These are phyloP conservation scores for Mormyrus proboscirostris DNA, from an alignment of 2,797 vertebrate genomes.

Conservation along the genomic window DNA sequence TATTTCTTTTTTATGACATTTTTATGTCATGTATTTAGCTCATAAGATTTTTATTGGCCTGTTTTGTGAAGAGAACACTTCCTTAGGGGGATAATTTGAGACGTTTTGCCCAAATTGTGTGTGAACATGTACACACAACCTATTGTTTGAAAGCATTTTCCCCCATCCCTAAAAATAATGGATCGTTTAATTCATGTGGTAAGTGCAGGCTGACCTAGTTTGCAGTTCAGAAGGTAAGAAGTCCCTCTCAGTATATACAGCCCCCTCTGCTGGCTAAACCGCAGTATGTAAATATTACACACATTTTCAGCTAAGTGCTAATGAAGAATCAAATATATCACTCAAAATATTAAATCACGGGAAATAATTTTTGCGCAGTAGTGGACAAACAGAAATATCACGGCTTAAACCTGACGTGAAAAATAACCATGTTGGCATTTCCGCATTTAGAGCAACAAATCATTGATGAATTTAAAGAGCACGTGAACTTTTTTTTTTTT, in stretches of 20 bases:
- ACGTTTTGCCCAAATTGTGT: conserved; percentile 14
- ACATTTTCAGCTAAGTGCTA: neutral
- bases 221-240: neutral
- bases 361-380: neutral
- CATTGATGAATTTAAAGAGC: neutral
- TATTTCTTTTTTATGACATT: neutral
- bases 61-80: conserved; percentile 11
- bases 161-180: neutral
- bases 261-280: conserved; percentile 23
- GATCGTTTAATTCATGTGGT: conserved; percentile 15
- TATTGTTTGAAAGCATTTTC: neutral
- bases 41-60: neutral
- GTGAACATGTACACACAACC: conserved; percentile 10
- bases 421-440: neutral
- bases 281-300: neutral
- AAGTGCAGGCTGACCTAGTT: conserved; percentile 15
- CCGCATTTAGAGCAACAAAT: neutral
- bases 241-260: neutral
- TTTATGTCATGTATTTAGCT: conserved; percentile 14
- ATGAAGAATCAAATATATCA: neutral
- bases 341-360: neutral
- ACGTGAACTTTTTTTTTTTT: neutral
- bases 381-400: neutral
- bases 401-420: neutral
- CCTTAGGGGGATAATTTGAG: conserved; percentile 5